Percentiles rank a stretch among this genome's conserved stretches.
Conservation (phyloP, 2,888 invertebrate species). For the Pachydiplax longipennis region DNA sequence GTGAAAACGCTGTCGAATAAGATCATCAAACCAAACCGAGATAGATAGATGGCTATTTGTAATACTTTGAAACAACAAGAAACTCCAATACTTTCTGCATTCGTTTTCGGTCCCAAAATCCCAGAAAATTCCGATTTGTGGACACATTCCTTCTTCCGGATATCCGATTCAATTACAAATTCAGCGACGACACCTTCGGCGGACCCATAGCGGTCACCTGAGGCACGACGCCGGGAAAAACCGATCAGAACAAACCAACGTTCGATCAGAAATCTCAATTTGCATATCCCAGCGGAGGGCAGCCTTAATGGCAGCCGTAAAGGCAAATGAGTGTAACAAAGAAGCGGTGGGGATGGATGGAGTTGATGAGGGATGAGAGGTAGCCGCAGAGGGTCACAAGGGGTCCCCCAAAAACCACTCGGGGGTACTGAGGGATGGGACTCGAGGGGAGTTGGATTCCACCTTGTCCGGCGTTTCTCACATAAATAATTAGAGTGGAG, state of each 20-base stretch:
- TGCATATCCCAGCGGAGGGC: neutral
- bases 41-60: too few species aligned
- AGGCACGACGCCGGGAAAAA: neutral
- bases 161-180: too few species aligned
- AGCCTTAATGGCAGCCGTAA: neutral
- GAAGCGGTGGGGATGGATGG: neutral
- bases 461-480: slow-evolving; percentile 35
- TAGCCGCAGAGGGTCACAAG: neutral
- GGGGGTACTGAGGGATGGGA: slow-evolving; percentile 19
- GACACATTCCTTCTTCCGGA: too few species aligned
- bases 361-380: neutral
- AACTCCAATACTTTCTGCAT: too few species aligned
- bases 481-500: slow-evolving; percentile 35
- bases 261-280: neutral
- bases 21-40: too few species aligned
- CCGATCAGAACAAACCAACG: neutral
- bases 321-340: neutral
- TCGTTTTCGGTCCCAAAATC: too few species aligned
- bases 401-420: slow-evolving; percentile 6
- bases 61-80: too few species aligned
- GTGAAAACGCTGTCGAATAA: too few species aligned
- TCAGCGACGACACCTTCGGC: too few species aligned
- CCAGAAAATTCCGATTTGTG: too few species aligned
- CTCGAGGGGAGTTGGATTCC: neutral
- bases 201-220: too few species aligned